Percentiles rank a stretch among this genome's conserved stretches.
Evolutionary conservation across 2,888 invertebrate species (phyloP).

Genomic region (Cremastinae sp.): DNA sequence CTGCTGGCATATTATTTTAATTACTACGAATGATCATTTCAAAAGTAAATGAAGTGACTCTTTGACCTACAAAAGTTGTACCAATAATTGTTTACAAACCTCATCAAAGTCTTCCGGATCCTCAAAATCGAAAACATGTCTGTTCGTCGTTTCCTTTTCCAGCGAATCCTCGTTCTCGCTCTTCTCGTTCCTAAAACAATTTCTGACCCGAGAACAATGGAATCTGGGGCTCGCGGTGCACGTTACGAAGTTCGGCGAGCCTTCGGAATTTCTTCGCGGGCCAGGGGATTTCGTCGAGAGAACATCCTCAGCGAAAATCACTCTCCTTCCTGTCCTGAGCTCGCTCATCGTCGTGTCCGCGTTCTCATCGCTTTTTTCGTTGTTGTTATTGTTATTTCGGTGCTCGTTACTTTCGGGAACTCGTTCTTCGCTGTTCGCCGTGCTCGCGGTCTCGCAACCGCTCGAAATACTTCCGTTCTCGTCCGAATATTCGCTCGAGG

Average conservation of each 20-base stretch:
- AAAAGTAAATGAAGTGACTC: no score
- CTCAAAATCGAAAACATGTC: slow-evolving; percentile 75
- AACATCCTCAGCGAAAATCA: slow-evolving; percentile 68
- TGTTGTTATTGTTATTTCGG: slow-evolving; percentile 57
- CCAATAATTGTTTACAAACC: slow-evolving; percentile 39
- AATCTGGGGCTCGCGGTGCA: slow-evolving; percentile 77
- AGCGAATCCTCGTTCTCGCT: slow-evolving; percentile 74
- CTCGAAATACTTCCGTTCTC: slow-evolving; percentile 84
- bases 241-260: slow-evolving; percentile 77
- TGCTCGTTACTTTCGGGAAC: slow-evolving; percentile 74
- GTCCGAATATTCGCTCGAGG: slow-evolving; percentile 74
- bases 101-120: slow-evolving; percentile 77
- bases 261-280: slow-evolving; percentile 76
- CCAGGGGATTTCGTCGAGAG: slow-evolving; percentile 51
- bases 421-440: slow-evolving; percentile 81
- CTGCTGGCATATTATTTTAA: no score
- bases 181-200: slow-evolving; percentile 69
- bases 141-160: slow-evolving; percentile 67
- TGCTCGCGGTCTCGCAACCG: slow-evolving; percentile 90
- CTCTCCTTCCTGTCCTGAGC: slow-evolving; percentile 66
- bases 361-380: slow-evolving; percentile 60
- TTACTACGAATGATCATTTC: no score
- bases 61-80: no score
- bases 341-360: slow-evolving; percentile 61
- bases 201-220: slow-evolving; percentile 67